These are phyloP conservation scores for Canis aureus DNA, from an alignment of 2,113 vertebrate species.

Conservation along the genomic window DNA sequence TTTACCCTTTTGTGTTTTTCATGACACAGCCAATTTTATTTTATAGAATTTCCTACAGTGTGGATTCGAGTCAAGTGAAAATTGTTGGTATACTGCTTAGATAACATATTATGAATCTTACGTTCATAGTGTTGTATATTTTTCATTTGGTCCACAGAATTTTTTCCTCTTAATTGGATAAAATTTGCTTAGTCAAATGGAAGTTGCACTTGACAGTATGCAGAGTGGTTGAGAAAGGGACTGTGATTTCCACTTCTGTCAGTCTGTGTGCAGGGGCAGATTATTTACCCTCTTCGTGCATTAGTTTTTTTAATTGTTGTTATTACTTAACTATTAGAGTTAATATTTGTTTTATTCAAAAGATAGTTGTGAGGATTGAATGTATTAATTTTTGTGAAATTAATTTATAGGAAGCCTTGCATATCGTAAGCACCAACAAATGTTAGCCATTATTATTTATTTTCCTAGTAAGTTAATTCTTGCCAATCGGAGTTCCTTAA, in stretches of 20 bases:
- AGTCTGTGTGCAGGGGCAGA: not conserved
- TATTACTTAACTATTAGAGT: not conserved
- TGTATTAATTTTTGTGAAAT: conserved; percentile 1
- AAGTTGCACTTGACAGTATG: not conserved
- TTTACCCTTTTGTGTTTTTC: not conserved
- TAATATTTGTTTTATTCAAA: not conserved
- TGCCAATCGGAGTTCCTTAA: not conserved
- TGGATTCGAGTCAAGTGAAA: not conserved
- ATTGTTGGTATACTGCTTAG: not conserved
- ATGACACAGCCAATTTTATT: not conserved
- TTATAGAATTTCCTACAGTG: not conserved
- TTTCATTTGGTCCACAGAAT: not conserved
- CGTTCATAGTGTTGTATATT: not conserved
- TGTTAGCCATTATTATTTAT: not conserved
- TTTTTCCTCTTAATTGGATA: not conserved
- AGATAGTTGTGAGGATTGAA: not conserved
- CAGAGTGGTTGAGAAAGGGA: not conserved
- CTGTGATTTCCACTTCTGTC: not conserved
- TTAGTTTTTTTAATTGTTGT: not conserved
- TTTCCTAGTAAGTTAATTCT: conserved; percentile 52
- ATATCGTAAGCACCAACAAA: not conserved
- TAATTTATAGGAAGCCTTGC: conserved; percentile 13
- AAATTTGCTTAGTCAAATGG: not conserved
- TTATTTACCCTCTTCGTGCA: not conserved
- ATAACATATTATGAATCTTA: not conserved